Conservation (phyloP, 2,797 vertebrate species). For the Enteromius anoplus region DNA sequence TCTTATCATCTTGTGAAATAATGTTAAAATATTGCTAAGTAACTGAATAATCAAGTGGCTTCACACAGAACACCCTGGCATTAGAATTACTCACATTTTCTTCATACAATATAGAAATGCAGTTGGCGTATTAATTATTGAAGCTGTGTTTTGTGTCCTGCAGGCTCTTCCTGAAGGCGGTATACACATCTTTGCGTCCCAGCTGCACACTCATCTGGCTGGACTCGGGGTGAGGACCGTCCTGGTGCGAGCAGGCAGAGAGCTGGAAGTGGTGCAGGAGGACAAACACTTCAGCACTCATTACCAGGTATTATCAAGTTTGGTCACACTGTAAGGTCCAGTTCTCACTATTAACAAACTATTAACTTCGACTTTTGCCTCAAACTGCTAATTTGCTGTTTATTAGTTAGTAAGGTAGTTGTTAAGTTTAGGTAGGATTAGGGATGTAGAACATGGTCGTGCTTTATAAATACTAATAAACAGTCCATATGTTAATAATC, state of each 20-base stretch:
- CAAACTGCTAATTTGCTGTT: background rate
- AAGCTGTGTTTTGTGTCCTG: background rate
- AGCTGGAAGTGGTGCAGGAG: slow-evolving; percentile 84
- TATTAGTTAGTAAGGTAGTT: background rate
- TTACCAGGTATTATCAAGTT: slow-evolving; percentile 85
- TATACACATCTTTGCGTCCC: slow-evolving; percentile 92
- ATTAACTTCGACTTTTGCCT: background rate
- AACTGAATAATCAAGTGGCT: background rate
- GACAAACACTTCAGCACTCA: slow-evolving; percentile 94
- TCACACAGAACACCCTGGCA: background rate
- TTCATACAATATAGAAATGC: background rate
- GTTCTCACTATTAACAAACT: background rate
- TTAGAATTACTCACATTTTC: background rate
- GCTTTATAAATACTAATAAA: background rate
- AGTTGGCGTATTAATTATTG: background rate
- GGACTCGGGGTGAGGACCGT: slow-evolving; percentile 86
- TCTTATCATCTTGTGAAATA: background rate
- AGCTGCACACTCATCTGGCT: slow-evolving; percentile 94
- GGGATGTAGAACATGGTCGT: background rate
- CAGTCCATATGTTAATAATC: background rate
- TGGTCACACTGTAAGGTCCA: background rate
- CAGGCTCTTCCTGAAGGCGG: slow-evolving; percentile 86
- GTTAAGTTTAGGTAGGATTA: background rate
- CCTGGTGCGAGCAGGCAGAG: slow-evolving; percentile 79
- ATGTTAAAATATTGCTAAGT: background rate